A percentile compares a stretch with the other conserved stretches of the same genome.
phyloP scores from a whole-genome alignment of 2,888 invertebrate genomes.

The Hydroisotoma schaefferi region DNA sequence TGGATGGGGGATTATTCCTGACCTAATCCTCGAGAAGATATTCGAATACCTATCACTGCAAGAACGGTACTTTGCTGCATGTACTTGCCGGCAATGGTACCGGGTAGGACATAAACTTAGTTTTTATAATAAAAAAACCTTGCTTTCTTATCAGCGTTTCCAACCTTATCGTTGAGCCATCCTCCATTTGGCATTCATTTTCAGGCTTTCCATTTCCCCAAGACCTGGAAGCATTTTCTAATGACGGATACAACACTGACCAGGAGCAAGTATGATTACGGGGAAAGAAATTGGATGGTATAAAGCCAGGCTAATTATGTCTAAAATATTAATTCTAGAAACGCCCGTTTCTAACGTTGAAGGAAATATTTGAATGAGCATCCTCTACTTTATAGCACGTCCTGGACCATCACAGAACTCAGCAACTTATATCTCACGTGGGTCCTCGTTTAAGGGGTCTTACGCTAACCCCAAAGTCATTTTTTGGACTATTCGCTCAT shows the following conservation, averaged over 20 bases:
- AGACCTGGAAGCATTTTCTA: constrained; percentile 71
- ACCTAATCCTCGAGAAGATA: constrained; percentile 68
- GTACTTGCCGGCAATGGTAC: constrained; percentile 66
- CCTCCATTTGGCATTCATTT: too few species aligned
- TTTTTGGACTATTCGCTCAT: constrained; percentile 69
- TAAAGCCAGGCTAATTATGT: not conserved
- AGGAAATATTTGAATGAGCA: too few species aligned
- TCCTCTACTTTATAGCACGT: constrained; percentile 63
- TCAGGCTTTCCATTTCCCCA: constrained; percentile 65
- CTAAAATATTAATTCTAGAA: not conserved
- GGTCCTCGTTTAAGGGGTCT: constrained; percentile 65
- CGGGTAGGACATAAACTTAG: constrained; percentile 50
- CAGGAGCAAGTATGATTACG: constrained; percentile 68
- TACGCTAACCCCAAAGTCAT: constrained; percentile 66
- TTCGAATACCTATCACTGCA: constrained; percentile 65
- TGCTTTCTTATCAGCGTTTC: constrained; percentile 5
- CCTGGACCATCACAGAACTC: constrained; percentile 69
- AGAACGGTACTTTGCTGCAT: constrained; percentile 70
- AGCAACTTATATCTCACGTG: constrained; percentile 65
- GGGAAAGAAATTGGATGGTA: constrained; percentile 58
- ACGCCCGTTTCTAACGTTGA: too few species aligned
- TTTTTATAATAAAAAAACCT: not conserved
- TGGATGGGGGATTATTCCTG: constrained; percentile 66
- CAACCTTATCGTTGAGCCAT: too few species aligned
- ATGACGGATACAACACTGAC: constrained; percentile 70